phyloP scores from a whole-genome alignment of 2,797 vertebrate genomes.

The Micrastur ruficollis region DNA sequence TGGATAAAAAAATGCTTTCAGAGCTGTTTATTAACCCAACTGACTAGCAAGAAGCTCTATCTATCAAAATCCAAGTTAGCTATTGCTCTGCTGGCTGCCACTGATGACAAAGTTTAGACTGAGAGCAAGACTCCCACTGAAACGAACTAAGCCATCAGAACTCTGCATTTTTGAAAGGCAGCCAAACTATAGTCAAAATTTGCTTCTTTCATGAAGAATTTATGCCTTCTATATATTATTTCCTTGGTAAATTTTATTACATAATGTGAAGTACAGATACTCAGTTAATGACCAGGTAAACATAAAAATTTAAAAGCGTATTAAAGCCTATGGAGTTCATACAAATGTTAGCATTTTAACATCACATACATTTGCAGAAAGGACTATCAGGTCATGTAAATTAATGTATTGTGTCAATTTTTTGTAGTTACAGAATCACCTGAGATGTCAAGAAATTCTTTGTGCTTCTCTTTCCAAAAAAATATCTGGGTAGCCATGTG shows the following conservation, averaged over 20 bases:
- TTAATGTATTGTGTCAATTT: not conserved
- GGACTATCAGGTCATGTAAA: not conserved
- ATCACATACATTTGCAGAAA: not conserved
- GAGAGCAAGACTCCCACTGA: not conserved
- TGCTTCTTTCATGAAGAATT: not conserved
- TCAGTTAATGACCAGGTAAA: not conserved
- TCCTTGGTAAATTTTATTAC: not conserved
- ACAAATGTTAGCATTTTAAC: not conserved
- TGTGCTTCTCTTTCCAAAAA: not conserved
- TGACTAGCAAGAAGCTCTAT: not conserved
- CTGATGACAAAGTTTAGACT: not conserved
- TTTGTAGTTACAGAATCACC: not conserved
- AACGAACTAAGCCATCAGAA: not conserved
- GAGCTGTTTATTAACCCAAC: not conserved
- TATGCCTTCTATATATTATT: not conserved
- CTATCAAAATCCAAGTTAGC: not conserved
- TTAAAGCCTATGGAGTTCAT: not conserved
- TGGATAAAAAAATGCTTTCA: not conserved
- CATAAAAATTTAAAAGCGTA: not conserved
- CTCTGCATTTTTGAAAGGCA: constrained; percentile 20
- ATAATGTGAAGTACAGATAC: not conserved
- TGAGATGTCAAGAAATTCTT: not conserved
- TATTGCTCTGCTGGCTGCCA: not conserved
- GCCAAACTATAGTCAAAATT: not conserved
- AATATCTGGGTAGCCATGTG: not conserved